Base-by-base conservation (phyloP, 2,113 vertebrate species). In the Hepsetus odoe region DNA sequence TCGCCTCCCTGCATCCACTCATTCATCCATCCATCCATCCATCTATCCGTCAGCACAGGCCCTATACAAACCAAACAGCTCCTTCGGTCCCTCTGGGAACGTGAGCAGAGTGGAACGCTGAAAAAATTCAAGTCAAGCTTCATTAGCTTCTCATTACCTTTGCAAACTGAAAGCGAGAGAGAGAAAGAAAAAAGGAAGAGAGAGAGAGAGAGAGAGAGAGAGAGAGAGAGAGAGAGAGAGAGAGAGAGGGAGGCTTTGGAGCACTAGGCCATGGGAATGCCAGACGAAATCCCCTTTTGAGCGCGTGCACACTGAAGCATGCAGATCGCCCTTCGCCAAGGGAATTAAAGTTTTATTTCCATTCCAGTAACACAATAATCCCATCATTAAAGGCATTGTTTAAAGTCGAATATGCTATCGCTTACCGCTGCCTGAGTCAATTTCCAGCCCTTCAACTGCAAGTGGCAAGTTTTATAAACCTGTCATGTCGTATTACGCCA, bases 111-210 rank as follows among this genome's bases (percentile, higher is more conserved):
- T 89, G 83, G 87, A 91, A 91, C 81, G 89, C 87, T 91, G 91
- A 92, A 92, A 92, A 92, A 90, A 89, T 88, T 90, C 93, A 86
- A 94, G 96, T 96, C 95, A 95, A 94, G 95, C 92, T 95, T 98
- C 95, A 95, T 95, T 95, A 96, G 94, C 88, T 95, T 94, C 94
- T 96, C 95, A 94, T 96, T 96, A 95, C 94, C 93, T 95, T 92
- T 92, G 93, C 93, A 91, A 94, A 93, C 92, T 89, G 91, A 93
- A 92, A 93, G 93, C 89, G 92, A 92, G 92, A 90, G 89, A 90
- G 82, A 81, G 84, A 70, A 70, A 59, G 53, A 74, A 44, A 32
- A 70, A 70, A 59, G 53, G 69, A 44, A 32, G 59, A 67, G 58
- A 59, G 53, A 68, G 9, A 51, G 64, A 38, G 70, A 32, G 38